Base-by-base conservation (phyloP, 2,888 invertebrate genomes). In the Neoaliturus tenellus region DNA sequence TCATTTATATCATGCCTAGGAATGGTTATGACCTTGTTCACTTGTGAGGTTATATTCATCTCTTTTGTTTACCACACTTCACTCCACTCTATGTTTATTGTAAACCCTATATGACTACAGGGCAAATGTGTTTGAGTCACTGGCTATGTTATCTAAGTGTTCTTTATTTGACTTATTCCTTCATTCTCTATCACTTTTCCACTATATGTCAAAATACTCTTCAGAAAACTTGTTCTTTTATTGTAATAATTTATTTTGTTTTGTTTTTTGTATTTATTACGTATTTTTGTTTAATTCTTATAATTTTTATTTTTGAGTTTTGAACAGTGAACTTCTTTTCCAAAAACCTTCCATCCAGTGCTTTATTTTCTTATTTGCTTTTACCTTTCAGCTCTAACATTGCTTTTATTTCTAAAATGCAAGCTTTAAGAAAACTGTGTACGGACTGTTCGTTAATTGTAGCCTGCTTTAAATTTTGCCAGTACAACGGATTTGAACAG, bases 401-500 rank as follows among this genome's bases (percentile, higher is more conserved):
- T 48, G 48, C 51, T 51, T 51, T 0, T 23, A 3, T 51, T 51
- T 44, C 10, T 14, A 44, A 6, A 10, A 6, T 35, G 6, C 10
- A 35, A 35, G 12, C 44, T 44, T 44, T 14, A 44, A 14, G 44
- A 12, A 12, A 44, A 23, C 62, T 62, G 62, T 62, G 62, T 28
- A 62, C 14, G 62, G 10, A 20, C 23, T 23, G n/a, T 23, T 23
- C 12, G 25, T 62, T 75, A 75, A 44, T 39, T 71, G 41, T 71
- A 10, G 25, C 6, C n/a, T 75, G 48, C 23, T 75, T 75, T 75
- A 17, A 23, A 41, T 69, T 84, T 82, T 69, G 39, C 82, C 85
- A 98, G 98, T 98, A 93, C 94, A 99, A 99, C 93, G 98, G 98
- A 92, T 99, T 99, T 94, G 99, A 99, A 93, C 99, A 99, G 94